phyloP scores from a whole-genome alignment of 23 tunicate species.

The Corella eumyota region DNA sequence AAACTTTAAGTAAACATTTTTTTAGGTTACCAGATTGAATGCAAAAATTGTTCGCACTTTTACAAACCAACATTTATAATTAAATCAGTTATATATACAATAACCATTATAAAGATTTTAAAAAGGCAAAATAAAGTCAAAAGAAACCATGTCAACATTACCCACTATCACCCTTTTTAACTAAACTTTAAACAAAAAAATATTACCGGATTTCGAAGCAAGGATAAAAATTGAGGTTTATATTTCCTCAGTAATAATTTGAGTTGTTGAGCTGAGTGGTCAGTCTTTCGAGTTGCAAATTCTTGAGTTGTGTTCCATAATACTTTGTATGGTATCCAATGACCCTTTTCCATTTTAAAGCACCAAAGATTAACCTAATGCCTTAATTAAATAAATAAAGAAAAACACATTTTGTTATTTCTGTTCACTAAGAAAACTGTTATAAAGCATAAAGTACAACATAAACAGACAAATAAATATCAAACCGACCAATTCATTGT shows the following conservation, averaged over 20 bases:
- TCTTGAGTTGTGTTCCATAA: conserved; percentile 29
- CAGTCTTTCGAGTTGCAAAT: conserved; percentile 37
- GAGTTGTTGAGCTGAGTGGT: conserved; percentile 17
- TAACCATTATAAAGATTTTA: neutral
- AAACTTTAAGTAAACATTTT: neutral
- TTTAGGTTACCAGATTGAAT: neutral
- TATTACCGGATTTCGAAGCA: conserved; percentile 66
- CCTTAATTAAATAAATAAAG: neutral
- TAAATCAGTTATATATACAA: neutral
- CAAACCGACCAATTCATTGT: neutral
- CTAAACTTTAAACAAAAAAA: neutral
- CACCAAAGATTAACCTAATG: neutral
- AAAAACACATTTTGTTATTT: neutral
- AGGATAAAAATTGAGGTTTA: conserved; percentile 58
- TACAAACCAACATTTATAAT: neutral
- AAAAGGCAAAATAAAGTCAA: neutral
- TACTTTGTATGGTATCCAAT: conserved; percentile 81
- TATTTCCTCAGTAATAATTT: conserved; percentile 42
- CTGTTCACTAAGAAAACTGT: neutral
- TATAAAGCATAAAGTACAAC: neutral
- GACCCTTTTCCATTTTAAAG: conserved; percentile 3
- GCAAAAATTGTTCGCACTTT: neutral
- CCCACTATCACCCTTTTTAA: neutral
- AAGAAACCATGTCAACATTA: too few species aligned
- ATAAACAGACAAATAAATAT: too few species aligned